phyloP scores from a whole-genome alignment of 2,797 vertebrate genomes.

The Oreochromis grahami region DNA sequence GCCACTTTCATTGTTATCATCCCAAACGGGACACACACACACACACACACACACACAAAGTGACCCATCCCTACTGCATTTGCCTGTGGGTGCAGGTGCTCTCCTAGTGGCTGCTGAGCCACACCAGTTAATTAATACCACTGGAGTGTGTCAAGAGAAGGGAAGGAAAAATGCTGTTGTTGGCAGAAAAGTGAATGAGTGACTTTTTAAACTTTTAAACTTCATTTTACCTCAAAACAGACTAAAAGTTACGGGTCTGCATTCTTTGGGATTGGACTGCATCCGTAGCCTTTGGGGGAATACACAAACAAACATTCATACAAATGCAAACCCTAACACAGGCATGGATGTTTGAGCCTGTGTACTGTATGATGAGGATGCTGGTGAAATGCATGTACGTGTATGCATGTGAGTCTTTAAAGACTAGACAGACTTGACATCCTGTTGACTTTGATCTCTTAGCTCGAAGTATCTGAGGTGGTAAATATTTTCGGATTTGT shows the following conservation, averaged over 20 bases:
- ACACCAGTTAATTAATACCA: conserved; percentile 57
- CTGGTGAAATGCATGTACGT: background rate
- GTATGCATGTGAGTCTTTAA: background rate
- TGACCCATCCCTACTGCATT: conserved; percentile 11
- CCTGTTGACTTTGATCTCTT: conserved; percentile 9
- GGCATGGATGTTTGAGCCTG: background rate
- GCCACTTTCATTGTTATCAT: background rate
- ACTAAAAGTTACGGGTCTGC: background rate
- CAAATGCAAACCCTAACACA: background rate
- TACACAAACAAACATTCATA: background rate
- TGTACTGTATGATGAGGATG: background rate
- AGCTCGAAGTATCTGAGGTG: background rate
- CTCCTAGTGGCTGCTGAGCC: conserved; percentile 30
- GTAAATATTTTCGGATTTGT: background rate
- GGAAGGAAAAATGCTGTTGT: conserved; percentile 45
- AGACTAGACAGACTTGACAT: conserved; percentile 1
- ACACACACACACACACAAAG: background rate
- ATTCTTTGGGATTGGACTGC: conserved; percentile 7
- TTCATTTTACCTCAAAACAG: conserved; percentile 29
- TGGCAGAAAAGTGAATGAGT: conserved; percentile 27
- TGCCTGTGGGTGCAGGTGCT: conserved; percentile 34
- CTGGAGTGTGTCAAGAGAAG: conserved; percentile 46
- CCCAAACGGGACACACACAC: background rate
- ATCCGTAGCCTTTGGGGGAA: conserved; percentile 5
- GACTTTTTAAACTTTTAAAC: conserved; percentile 48